A percentile compares a stretch with the other conserved stretches of the same genome.
Evolutionary conservation across 2,888 invertebrate genomes (phyloP).

Genomic region (Entomobrya proxima): DNA sequence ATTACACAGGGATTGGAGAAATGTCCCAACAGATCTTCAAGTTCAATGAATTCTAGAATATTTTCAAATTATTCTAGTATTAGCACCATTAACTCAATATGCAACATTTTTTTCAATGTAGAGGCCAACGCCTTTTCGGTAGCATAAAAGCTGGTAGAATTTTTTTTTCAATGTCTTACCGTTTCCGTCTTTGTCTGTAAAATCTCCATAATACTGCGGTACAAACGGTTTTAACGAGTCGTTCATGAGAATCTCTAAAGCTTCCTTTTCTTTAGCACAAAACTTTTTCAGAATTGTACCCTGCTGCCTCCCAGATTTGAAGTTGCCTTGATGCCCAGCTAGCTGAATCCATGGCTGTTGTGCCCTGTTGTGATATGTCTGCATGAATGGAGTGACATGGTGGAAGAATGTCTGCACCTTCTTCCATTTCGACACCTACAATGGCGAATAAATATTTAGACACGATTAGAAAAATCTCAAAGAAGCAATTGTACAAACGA

Average conservation of each 20-base stretch:
- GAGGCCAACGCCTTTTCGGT: no score
- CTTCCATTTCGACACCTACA: constrained; percentile 94
- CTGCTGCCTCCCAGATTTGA: constrained; percentile 80
- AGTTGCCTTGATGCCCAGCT: constrained; percentile 75
- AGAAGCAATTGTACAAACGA: background rate
- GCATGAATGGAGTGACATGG: constrained; percentile 97
- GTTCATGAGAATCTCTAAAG: constrained; percentile 91
- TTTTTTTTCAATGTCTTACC: no score
- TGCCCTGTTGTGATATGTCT: constrained; percentile 93
- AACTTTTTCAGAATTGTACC: constrained; percentile 96
- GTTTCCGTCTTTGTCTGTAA: constrained; percentile 77
- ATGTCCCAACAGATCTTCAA: constrained; percentile 94
- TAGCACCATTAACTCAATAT: background rate
- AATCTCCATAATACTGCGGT: constrained; percentile 91
- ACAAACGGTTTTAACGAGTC: constrained; percentile 92
- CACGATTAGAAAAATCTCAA: background rate
- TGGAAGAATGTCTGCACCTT: constrained; percentile 92
- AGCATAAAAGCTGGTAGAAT: no score
- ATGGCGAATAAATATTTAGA: constrained; percentile 75
- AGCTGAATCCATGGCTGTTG: constrained; percentile 97
- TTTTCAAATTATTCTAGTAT: background rate
- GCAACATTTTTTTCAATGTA: no score
- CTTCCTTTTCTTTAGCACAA: constrained; percentile 91
- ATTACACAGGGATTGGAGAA: constrained; percentile 96
- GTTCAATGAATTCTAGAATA: constrained; percentile 84